These are phyloP conservation scores for Acropternis orthonyx DNA, from an alignment of 2,797 vertebrate genomes.

Conservation along the genomic window DNA sequence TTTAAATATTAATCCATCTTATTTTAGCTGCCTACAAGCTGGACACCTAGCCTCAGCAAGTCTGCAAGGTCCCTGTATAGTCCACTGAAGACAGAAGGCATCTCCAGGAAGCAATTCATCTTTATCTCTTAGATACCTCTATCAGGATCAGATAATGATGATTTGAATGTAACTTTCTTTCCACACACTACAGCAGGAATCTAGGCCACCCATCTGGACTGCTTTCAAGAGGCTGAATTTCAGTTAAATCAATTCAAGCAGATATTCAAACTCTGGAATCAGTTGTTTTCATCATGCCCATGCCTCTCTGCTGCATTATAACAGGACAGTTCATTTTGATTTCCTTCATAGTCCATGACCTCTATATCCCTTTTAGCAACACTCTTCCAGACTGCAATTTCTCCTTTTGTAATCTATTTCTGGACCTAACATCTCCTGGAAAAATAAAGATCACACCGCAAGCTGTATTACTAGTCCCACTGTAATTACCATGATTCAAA, in stretches of 20 bases:
- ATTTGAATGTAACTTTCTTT: background rate
- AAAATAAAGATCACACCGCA: background rate
- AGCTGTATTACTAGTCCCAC: background rate
- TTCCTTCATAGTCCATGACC: background rate
- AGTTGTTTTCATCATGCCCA: background rate
- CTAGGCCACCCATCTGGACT: background rate
- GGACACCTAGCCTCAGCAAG: background rate
- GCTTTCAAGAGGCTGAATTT: background rate
- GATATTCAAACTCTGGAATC: background rate
- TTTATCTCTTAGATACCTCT: background rate
- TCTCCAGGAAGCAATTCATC: background rate
- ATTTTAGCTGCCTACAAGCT: background rate
- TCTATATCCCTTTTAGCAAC: background rate
- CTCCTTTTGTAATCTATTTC: background rate
- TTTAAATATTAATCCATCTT: background rate
- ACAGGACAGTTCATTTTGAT: background rate
- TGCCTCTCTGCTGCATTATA: accelerated
- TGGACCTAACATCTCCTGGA: background rate
- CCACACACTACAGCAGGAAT: background rate
- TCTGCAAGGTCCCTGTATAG: background rate
- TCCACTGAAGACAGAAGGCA: background rate
- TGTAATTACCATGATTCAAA: background rate
- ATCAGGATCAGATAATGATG: background rate
- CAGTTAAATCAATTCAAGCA: background rate
- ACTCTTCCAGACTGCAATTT: background rate